These are phyloP conservation scores for Drosophila teissieri DNA, from an alignment of 1,140 invertebrate genomes.

Conservation along the genomic window DNA sequence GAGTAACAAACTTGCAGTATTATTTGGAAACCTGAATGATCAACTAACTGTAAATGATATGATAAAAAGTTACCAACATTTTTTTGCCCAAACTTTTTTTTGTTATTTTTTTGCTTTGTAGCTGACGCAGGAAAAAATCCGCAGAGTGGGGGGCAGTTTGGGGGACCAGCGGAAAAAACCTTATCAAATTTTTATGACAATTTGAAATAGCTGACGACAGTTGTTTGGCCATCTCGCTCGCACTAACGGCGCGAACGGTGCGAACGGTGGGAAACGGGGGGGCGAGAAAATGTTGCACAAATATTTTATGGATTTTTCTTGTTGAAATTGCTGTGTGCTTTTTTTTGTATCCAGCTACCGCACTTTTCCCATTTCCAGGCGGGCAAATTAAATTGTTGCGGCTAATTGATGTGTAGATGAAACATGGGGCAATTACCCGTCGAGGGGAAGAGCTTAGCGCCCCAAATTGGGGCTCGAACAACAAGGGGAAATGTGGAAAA, in stretches of 20 bases:
- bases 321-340: slow-evolving; percentile 36
- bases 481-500: slow-evolving; percentile 6
- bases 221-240: slow-evolving; percentile 28
- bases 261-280: too few species aligned
- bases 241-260: neutral
- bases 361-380: slow-evolving; percentile 48
- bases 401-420: slow-evolving; percentile 75
- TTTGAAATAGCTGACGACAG: slow-evolving; percentile 78
- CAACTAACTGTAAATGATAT: slow-evolving; percentile 28
- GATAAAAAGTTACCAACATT: slow-evolving; percentile 8
- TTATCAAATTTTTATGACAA: slow-evolving; percentile 78
- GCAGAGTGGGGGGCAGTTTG: neutral
- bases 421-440: slow-evolving; percentile 57
- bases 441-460: slow-evolving; percentile 57
- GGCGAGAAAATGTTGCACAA: slow-evolving; percentile 55
- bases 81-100: slow-evolving; percentile 33
- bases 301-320: slow-evolving; percentile 78
- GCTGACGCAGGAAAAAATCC: slow-evolving; percentile 57
- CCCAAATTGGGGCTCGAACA: slow-evolving; percentile 61
- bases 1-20: too few species aligned
- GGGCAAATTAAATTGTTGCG: slow-evolving; percentile 70
- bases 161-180: slow-evolving; percentile 51
- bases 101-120: slow-evolving; percentile 38
- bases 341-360: slow-evolving; percentile 5
- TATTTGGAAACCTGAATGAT: too few species aligned